These are phyloP conservation scores for Falco cherrug DNA, from an alignment of 2,797 vertebrate genomes.

Conservation along the genomic window DNA sequence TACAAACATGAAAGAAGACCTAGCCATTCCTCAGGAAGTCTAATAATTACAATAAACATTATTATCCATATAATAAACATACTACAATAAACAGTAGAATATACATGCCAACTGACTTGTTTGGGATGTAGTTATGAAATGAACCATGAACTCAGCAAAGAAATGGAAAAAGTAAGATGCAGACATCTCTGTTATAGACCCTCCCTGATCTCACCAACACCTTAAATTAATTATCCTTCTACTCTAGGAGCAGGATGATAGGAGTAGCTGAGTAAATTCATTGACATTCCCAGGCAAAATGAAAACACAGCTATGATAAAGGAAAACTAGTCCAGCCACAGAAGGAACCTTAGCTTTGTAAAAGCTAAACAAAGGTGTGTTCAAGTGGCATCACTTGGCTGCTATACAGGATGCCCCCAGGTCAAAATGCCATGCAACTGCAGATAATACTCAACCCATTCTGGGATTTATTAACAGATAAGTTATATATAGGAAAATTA, in stretches of 20 bases:
- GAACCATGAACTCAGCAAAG: not conserved
- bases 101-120: not conserved
- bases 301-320: not conserved
- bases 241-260: not conserved
- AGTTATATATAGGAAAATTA: not conserved
- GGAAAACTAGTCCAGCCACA: not conserved
- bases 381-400: not conserved
- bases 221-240: not conserved
- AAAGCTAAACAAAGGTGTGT: not conserved
- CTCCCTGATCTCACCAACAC: not conserved
- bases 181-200: not conserved
- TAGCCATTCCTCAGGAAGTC: not conserved
- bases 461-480: not conserved
- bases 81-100: not conserved
- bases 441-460: not conserved
- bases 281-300: not conserved
- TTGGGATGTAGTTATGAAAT: not conserved
- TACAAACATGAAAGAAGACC: not conserved
- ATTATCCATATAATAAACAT: too few relatives aligned
- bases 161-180: not conserved
- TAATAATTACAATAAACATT: not conserved
- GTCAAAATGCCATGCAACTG: not conserved
- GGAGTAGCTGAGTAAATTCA: not conserved
- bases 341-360: not conserved
- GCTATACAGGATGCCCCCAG: fast-evolving